Evolutionary conservation across 2,113 vertebrate genomes (phyloP).

Genomic region (Myocastor coypus): DNA sequence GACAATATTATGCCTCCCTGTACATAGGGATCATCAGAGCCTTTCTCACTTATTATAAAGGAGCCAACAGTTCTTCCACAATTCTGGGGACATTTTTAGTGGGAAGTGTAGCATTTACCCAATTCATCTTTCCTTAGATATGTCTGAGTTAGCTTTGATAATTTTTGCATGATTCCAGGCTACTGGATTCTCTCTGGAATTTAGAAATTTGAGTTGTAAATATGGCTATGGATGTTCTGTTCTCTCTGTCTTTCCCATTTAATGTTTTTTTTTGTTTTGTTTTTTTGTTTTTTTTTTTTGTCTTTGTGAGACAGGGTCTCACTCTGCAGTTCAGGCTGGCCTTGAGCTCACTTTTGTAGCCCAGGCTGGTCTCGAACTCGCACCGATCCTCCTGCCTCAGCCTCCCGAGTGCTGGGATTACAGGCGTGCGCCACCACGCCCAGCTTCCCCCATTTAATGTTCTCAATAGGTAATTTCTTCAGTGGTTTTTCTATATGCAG

Average conservation of each 20-base stretch:
- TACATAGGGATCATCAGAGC: background rate
- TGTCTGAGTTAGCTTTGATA: background rate
- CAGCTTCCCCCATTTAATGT: background rate
- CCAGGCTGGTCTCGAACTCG: too few relatives aligned
- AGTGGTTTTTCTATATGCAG: background rate
- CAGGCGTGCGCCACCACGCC: too few relatives aligned
- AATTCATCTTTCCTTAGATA: background rate
- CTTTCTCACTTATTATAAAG: constrained; percentile 7
- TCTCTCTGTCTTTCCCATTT: background rate
- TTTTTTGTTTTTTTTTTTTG: too few relatives aligned
- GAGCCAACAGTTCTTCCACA: background rate
- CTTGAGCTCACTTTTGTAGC: too few relatives aligned
- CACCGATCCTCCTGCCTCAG: too few relatives aligned
- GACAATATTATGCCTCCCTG: background rate
- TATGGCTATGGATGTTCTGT: background rate
- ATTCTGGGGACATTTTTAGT: background rate
- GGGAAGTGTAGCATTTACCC: background rate
- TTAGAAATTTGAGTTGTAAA: background rate
- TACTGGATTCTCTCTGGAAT: background rate
- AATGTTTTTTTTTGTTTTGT: too few relatives aligned
- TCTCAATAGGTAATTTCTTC: background rate
- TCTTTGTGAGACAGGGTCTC: too few relatives aligned
- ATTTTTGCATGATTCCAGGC: background rate
- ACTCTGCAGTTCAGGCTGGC: too few relatives aligned
- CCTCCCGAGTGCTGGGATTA: too few relatives aligned